Evolutionary conservation across 2,797 vertebrate genomes (phyloP).

Genomic region (Neosalanx taihuensis): DNA sequence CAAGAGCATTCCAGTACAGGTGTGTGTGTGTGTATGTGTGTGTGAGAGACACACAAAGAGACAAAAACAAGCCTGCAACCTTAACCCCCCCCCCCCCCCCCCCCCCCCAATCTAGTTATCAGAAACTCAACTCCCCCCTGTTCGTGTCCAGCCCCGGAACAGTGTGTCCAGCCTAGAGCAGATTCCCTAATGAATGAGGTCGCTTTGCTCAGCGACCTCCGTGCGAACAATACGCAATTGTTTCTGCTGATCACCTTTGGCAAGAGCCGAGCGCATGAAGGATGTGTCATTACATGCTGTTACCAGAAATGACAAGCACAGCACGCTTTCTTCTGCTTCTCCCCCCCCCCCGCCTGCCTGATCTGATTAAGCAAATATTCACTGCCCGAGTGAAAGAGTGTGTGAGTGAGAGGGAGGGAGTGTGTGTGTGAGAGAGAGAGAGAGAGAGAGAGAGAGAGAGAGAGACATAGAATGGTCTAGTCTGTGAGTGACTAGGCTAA

Average conservation of each 20-base stretch:
- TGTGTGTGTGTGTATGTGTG: background rate
- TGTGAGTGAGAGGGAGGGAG: background rate
- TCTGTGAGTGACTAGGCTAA: no score
- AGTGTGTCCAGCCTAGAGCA: slow-evolving; percentile 19
- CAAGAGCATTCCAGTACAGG: no score
- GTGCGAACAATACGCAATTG: slow-evolving; percentile 49
- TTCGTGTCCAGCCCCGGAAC: background rate
- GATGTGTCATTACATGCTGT: slow-evolving; percentile 8
- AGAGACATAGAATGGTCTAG: no score
- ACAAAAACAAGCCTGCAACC: background rate
- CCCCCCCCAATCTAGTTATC: no score
- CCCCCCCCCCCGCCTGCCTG: slow-evolving; percentile 1
- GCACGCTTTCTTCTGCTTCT: background rate
- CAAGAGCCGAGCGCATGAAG: slow-evolving; percentile 26
- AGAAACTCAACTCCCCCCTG: no score
- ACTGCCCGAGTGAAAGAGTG: background rate
- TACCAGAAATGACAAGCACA: slow-evolving; percentile 4
- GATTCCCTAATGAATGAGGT: slow-evolving; percentile 47
- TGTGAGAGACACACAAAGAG: background rate
- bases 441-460: no score
- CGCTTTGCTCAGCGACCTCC: slow-evolving; percentile 36
- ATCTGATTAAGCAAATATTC: background rate
- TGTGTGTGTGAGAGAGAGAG: no score
- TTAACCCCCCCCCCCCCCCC: background rate
- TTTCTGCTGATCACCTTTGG: slow-evolving; percentile 43